Evolutionary conservation across 2,888 invertebrate genomes (phyloP).

Genomic region (Scaptomyza caliginosa): DNA sequence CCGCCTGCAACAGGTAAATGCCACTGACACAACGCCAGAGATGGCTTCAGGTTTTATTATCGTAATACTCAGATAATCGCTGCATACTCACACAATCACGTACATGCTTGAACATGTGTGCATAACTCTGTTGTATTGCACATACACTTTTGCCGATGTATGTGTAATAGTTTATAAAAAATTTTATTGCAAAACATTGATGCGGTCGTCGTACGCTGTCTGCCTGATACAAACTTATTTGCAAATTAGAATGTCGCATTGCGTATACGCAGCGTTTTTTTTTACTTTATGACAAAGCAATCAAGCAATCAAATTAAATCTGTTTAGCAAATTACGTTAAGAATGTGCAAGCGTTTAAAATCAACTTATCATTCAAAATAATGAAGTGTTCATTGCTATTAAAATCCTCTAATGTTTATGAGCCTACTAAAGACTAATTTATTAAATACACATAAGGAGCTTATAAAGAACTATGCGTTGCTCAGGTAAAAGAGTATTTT

Average conservation of each 20-base stretch:
- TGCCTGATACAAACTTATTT: constrained; percentile 31
- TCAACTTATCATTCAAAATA: background rate
- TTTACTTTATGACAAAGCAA: background rate
- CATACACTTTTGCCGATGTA: constrained; percentile 13
- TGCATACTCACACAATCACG: constrained; percentile 5
- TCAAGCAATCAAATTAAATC: constrained; percentile 19
- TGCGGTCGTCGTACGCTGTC: constrained; percentile 20
- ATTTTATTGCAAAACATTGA: constrained; percentile 50
- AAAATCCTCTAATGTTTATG: background rate
- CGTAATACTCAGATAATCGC: constrained; percentile 67
- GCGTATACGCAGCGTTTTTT: constrained; percentile 39
- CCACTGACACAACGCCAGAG: constrained; percentile 40
- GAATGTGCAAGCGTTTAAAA: constrained; percentile 23
- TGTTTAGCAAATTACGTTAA: constrained; percentile 9
- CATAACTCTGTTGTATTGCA: constrained; percentile 15
- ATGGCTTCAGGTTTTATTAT: constrained; percentile 60
- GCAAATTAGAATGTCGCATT: constrained; percentile 52
- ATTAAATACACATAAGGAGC: constrained; percentile 8
- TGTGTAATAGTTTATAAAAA: constrained; percentile 45
- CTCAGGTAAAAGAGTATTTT: too few species aligned
- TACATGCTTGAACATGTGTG: background rate
- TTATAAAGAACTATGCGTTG: constrained; percentile 2
- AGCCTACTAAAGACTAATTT: background rate
- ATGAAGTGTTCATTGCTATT: background rate
- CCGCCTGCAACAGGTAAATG: constrained; percentile 32